These are phyloP conservation scores for Triplophysa dalaica DNA, from an alignment of 2,113 vertebrate genomes.

Conservation along the genomic window DNA sequence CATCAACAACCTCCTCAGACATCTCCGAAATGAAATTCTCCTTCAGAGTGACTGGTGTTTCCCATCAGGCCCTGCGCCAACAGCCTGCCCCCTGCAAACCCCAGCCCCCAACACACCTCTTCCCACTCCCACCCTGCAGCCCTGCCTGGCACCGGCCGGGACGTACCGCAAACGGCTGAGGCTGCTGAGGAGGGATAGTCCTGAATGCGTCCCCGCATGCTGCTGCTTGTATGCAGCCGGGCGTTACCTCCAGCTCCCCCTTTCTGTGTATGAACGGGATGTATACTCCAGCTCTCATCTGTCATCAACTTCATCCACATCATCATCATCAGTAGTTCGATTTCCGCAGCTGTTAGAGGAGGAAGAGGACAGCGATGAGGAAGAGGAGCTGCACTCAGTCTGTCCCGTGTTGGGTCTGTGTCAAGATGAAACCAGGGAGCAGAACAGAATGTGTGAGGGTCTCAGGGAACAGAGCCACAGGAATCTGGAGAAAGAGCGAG, in stretches of 20 bases:
- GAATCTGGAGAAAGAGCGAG: conserved; percentile 38
- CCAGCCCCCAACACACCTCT: conserved; percentile 66
- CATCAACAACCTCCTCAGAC: conserved; percentile 93
- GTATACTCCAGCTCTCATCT: conserved; percentile 65
- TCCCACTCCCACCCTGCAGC: conserved; percentile 73
- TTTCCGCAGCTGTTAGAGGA: conserved; percentile 78
- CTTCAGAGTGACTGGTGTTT: conserved; percentile 96
- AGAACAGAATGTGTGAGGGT: conserved; percentile 63
- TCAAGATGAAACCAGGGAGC: conserved; percentile 70
- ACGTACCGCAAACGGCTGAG: conserved; percentile 88
- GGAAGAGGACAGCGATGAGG: conserved; percentile 65
- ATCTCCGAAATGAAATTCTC: conserved; percentile 89
- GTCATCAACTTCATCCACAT: conserved; percentile 49
- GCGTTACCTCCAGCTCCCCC: conserved; percentile 87
- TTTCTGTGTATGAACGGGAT: conserved; percentile 78
- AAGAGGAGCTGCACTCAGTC: conserved; percentile 70
- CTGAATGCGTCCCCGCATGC: conserved; percentile 83
- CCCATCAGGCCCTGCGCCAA: conserved; percentile 62
- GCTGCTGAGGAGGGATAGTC: conserved; percentile 80
- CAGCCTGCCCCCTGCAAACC: conserved; percentile 55
- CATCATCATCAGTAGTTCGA: conserved; percentile 63
- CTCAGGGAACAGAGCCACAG: conserved; percentile 67
- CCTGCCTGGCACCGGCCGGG: conserved; percentile 84
- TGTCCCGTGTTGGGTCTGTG: conserved; percentile 69
- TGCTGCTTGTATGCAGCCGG: conserved; percentile 91